A percentile compares a stretch with the other conserved stretches of the same genome.
Conservation (phyloP, 2,797 vertebrate genomes). For the Amphiprion clarkii region DNA sequence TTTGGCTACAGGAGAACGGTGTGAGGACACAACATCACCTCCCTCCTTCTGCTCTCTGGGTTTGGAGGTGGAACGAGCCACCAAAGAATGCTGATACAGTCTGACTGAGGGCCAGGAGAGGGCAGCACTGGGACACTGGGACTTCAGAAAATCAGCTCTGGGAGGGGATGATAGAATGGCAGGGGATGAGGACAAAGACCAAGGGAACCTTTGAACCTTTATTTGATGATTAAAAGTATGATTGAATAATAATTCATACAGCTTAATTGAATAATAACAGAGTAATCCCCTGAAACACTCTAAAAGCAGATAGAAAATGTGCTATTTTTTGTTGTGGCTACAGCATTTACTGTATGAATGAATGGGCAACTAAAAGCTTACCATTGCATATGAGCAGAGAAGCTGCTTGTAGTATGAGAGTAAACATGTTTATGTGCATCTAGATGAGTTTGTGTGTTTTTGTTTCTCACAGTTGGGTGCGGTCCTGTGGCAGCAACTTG, state of each 20-base stretch:
- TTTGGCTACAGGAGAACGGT: slow-evolving; percentile 61
- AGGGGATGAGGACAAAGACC: slow-evolving; percentile 51
- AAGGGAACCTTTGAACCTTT: slow-evolving; percentile 25
- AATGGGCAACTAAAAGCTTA: neutral
- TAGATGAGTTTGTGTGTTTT: slow-evolving; percentile 4
- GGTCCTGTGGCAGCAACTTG: slow-evolving; percentile 88
- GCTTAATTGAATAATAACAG: too few species aligned
- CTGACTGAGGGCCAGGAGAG: slow-evolving; percentile 73
- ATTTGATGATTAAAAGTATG: neutral
- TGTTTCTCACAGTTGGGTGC: slow-evolving; percentile 86
- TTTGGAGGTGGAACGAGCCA: slow-evolving; percentile 36
- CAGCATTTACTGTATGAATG: neutral
- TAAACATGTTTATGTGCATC: neutral
- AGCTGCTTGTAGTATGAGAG: neutral
- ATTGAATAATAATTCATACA: neutral
- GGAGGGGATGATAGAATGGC: slow-evolving; percentile 17
- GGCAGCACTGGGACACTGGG: slow-evolving; percentile 70
- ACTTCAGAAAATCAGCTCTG: slow-evolving; percentile 67
- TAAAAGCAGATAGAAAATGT: neutral
- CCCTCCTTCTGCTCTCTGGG: slow-evolving; percentile 31
- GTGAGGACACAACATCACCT: neutral
- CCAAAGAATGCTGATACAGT: slow-evolving; percentile 76
- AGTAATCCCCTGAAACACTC: neutral
- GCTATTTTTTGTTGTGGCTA: neutral
- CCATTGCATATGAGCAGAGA: neutral